Evolutionary conservation across 2,888 invertebrate species (phyloP).

Genomic region (Sesia bembeciformis): DNA sequence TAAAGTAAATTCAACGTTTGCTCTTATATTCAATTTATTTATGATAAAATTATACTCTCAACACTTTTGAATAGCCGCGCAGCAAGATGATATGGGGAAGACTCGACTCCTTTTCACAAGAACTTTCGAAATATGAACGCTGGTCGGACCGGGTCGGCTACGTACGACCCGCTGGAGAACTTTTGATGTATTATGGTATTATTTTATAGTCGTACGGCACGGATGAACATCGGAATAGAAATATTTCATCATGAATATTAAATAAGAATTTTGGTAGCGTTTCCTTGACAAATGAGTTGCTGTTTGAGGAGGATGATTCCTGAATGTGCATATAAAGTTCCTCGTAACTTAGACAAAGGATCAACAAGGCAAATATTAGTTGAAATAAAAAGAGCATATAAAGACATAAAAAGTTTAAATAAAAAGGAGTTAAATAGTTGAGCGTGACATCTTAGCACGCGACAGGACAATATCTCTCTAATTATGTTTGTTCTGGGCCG

Average conservation of each 20-base stretch:
- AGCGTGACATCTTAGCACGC: slow-evolving; percentile 10
- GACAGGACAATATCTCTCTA: slow-evolving; percentile 38
- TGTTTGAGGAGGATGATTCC: slow-evolving; percentile 3
- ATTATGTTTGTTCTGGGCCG: slow-evolving; percentile 51
- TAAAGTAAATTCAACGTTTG: too few species aligned
- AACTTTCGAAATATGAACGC: slow-evolving; percentile 30
- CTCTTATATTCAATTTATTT: background rate
- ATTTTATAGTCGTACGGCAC: slow-evolving; percentile 15
- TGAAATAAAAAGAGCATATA: background rate
- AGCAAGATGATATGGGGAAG: slow-evolving; percentile 17
- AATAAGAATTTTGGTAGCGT: slow-evolving; percentile 12
- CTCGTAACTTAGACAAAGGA: background rate
- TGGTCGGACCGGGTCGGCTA: slow-evolving; percentile 17
- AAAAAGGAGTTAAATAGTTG: background rate
- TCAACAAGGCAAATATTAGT: background rate
- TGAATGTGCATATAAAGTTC: background rate
- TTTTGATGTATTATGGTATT: slow-evolving; percentile 30
- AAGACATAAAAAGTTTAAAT: background rate
- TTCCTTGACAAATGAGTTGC: slow-evolving; percentile 10
- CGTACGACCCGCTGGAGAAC: slow-evolving; percentile 21
- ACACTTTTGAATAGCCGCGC: background rate
- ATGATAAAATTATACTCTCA: background rate
- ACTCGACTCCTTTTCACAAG: slow-evolving; percentile 31
- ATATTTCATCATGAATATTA: slow-evolving; percentile 18
- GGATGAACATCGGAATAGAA: slow-evolving; percentile 12